Conservation (phyloP, 2,888 invertebrate genomes). For the Noctua fimbriata region DNA sequence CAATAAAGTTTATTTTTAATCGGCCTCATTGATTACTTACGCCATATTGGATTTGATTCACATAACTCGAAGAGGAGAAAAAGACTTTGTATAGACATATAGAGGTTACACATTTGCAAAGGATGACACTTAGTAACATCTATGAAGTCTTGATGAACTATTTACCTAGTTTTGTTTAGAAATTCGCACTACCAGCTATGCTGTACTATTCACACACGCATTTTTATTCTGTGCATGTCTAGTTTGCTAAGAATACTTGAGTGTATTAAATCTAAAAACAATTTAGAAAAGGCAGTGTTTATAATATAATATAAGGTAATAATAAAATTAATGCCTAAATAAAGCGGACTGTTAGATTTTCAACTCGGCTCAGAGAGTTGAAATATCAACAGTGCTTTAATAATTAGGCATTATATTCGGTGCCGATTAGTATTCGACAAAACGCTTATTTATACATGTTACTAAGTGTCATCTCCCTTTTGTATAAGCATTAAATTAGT, state of each 20-base stretch:
- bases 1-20: slow-evolving; percentile 21
- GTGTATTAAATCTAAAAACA: slow-evolving; percentile 13
- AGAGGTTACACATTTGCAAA: not conserved
- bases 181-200: not conserved
- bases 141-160: not conserved
- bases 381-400: not conserved
- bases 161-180: not conserved
- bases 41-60: not conserved
- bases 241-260: slow-evolving; percentile 4
- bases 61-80: not conserved
- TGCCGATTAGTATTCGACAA: not conserved
- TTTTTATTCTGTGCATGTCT: slow-evolving; percentile 25
- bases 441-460: not conserved
- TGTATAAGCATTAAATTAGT: not conserved
- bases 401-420: not conserved
- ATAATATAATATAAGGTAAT: not conserved
- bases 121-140: slow-evolving; percentile 26
- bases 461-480: not conserved
- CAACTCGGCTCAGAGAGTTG: not conserved
- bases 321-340: not conserved
- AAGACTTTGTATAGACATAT: not conserved
- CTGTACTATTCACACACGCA: slow-evolving; percentile 12
- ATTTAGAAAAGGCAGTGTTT: not conserved
- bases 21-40: not conserved
- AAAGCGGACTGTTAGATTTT: not conserved